Evolutionary conservation across 2,888 invertebrate genomes (phyloP).

Genomic region (Lampropteryx suffumata): DNA sequence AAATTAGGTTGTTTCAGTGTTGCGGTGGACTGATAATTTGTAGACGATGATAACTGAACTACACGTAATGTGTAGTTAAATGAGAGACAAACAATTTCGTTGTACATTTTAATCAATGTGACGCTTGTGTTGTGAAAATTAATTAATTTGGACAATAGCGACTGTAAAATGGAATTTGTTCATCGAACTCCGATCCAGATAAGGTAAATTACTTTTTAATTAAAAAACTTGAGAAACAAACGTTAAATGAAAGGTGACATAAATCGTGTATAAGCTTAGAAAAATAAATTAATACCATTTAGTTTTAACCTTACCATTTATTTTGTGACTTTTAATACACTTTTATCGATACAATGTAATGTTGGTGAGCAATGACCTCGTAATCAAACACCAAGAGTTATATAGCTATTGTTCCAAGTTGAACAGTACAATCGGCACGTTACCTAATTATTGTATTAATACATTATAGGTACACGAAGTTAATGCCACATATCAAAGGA

Average conservation of each 20-base stretch:
- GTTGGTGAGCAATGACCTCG: no score
- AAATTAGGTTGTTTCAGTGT: constrained; percentile 54
- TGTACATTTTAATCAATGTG: constrained; percentile 50
- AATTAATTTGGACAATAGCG: constrained; percentile 57
- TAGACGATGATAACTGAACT: constrained; percentile 42
- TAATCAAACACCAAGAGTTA: no score
- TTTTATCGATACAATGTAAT: no score
- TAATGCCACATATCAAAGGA: no score
- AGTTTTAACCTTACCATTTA: no score
- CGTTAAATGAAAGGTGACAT: background rate
- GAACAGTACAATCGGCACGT: no score
- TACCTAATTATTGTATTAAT: no score
- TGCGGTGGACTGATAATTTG: constrained; percentile 51
- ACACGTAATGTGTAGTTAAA: constrained; percentile 43
- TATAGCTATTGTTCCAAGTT: no score
- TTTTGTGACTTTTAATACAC: no score
- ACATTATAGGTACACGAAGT: no score
- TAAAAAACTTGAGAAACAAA: constrained; percentile 7
- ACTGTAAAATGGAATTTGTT: constrained; percentile 62
- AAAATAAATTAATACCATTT: no score
- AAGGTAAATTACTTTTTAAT: constrained; percentile 18
- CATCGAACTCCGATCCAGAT: background rate
- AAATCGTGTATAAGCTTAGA: background rate
- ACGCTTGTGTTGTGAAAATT: constrained; percentile 62
- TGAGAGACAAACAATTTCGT: constrained; percentile 38